Base-by-base conservation (phyloP, 2,113 vertebrate species). In the Apodemus sylvaticus region DNA sequence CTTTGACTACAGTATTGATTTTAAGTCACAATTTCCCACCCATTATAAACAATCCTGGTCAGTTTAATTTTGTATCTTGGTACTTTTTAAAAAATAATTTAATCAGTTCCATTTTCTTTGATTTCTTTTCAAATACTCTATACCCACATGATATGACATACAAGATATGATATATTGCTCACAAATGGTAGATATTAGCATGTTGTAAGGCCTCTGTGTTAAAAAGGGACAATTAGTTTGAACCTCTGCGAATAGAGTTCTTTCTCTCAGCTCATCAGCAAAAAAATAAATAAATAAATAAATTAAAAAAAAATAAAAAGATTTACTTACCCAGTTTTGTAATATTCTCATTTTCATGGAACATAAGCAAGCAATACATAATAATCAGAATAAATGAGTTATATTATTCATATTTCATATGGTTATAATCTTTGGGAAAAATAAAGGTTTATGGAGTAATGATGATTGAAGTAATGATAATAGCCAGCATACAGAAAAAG, bases 31-130 rank as follows among this genome's bases (percentile, higher is more conserved):
- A 64, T 45, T 81, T 26, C 45, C 71, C 17, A 60, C 39, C 39
- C 26, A 74, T 70, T 34, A 92, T 58, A 86, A 92, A 71, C 81
- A 92, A 82, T 42, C 82, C 45, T 94, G 39, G 9, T 89, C 87
- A 74, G 3, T 64, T 79, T 92, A 60, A 82, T 91, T 94, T 83
- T 93, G 77, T 71, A 66, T 13, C 79, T 68, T 71, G 29, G 31
- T 55, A 88, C 19, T 90, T 39, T 55, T 86, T 85, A 76, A 77
- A 64, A 89, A 85, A 77, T 36, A 20, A 39, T n/a, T 3, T 39
- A 68, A 55, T 64, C 6, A 58, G 11, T 64, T 81, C 36, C 68
- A 22, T 70, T 64, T 4, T 66, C 4, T 79, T 76, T 66, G 26
- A 79, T 51, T 89, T 42, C 0, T 89, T 39, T 58, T 14, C 10